Evolutionary conservation across 2,113 vertebrate species (phyloP).

Genomic region (Chaetops frenatus): DNA sequence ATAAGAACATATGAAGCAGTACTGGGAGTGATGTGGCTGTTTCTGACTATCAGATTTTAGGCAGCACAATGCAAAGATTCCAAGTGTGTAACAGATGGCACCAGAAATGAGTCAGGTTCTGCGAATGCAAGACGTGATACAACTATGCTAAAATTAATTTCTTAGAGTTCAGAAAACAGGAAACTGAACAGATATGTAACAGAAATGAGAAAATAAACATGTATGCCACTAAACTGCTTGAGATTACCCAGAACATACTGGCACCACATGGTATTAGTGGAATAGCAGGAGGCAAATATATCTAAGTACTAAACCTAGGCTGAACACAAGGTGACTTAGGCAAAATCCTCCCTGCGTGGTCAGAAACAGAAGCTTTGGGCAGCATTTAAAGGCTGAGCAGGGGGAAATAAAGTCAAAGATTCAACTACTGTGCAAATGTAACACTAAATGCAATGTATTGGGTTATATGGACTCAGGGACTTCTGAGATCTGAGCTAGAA

Average conservation of each 20-base stretch:
- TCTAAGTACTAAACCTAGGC: background rate
- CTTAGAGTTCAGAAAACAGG: slow-evolving; percentile 1
- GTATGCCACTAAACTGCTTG: background rate
- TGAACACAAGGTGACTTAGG: background rate
- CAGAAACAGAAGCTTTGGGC: background rate
- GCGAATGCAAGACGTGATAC: background rate
- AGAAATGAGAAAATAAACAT: slow-evolving; percentile 6
- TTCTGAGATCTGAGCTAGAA: background rate
- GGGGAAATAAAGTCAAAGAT: background rate
- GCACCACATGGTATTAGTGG: background rate
- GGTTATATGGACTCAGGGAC: background rate
- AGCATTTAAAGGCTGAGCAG: background rate
- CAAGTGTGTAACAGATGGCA: slow-evolving; percentile 39
- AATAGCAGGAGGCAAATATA: background rate
- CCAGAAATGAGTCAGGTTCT: slow-evolving; percentile 34
- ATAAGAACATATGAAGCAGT: background rate
- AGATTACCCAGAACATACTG: background rate
- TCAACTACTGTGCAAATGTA: background rate
- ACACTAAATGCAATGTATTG: background rate
- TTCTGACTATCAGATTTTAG: background rate
- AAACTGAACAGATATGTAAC: slow-evolving; percentile 2
- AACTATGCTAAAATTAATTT: slow-evolving; percentile 35
- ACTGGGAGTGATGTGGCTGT: background rate
- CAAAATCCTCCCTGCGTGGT: background rate
- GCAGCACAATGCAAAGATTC: slow-evolving; percentile 2